These are phyloP conservation scores for Phyllotis vaccarum DNA, from an alignment of 2,797 vertebrate species.

Conservation along the genomic window DNA sequence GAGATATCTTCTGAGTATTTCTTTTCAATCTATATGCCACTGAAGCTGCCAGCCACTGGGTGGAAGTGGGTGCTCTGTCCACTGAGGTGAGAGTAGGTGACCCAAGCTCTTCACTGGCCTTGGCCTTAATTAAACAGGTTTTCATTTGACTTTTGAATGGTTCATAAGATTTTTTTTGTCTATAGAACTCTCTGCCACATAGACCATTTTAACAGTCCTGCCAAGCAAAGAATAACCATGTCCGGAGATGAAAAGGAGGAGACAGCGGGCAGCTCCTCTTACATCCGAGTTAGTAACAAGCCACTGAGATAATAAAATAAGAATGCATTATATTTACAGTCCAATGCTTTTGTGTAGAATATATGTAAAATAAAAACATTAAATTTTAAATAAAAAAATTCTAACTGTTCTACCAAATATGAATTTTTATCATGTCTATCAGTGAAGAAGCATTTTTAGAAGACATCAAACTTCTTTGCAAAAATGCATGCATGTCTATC, in stretches of 20 bases:
- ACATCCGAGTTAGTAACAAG: constrained; percentile 14
- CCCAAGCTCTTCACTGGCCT: not conserved
- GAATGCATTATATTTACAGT: not conserved
- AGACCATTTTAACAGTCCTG: not conserved
- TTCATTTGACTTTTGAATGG: not conserved
- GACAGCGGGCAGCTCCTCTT: not conserved
- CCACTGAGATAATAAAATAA: constrained; percentile 16
- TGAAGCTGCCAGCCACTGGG: no score
- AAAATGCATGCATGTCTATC: constrained; percentile 19
- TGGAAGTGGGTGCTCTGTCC: no score
- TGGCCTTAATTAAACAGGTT: not conserved
- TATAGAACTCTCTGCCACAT: not conserved
- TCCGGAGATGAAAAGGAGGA: constrained; percentile 11
- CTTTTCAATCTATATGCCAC: not conserved
- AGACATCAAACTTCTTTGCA: constrained; percentile 28
- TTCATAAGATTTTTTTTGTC: not conserved
- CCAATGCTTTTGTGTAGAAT: not conserved
- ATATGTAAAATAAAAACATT: not conserved
- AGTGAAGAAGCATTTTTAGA: not conserved
- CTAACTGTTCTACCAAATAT: not conserved
- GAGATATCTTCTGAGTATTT: not conserved
- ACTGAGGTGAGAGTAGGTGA: no score
- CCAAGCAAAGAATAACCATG: not conserved
- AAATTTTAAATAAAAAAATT: constrained; percentile 50
- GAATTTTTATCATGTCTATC: not conserved